These are phyloP conservation scores for Triplophysa siluroides DNA, from an alignment of 2,113 vertebrate species.

Conservation along the genomic window DNA sequence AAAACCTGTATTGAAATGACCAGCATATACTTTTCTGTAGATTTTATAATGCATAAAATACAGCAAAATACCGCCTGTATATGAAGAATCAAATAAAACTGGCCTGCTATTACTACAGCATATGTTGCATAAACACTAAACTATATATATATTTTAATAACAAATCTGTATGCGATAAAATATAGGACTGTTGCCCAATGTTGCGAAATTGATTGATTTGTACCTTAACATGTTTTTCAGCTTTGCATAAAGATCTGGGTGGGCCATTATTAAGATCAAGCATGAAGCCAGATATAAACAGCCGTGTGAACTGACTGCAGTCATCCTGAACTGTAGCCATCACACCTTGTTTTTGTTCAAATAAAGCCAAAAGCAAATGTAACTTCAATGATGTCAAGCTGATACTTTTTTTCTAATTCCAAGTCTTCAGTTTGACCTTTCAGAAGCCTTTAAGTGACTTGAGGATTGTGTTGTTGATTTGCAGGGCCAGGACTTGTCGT, in stretches of 20 bases:
- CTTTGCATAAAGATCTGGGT: neutral
- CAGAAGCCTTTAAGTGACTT: neutral
- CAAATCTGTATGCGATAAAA: too few species aligned
- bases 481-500: constrained; percentile 1
- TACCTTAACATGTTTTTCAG: neutral
- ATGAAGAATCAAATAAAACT: too few species aligned
- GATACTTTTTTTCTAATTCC: neutral
- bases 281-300: neutral
- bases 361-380: neutral
- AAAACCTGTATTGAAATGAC: too few species aligned
- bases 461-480: constrained; percentile 16
- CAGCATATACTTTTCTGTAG: too few species aligned
- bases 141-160: too few species aligned
- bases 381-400: neutral
- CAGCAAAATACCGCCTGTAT: too few species aligned
- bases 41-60: too few species aligned
- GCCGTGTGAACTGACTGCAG: neutral
- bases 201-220: neutral
- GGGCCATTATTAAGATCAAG: neutral
- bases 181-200: too few species aligned
- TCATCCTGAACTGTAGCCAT: neutral
- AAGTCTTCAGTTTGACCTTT: neutral
- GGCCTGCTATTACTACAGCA: too few species aligned
- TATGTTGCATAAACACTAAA: too few species aligned
- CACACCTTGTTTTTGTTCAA: neutral